Conservation (phyloP, 2,113 vertebrate species). For the Tretioscincus oriximinensis region DNA sequence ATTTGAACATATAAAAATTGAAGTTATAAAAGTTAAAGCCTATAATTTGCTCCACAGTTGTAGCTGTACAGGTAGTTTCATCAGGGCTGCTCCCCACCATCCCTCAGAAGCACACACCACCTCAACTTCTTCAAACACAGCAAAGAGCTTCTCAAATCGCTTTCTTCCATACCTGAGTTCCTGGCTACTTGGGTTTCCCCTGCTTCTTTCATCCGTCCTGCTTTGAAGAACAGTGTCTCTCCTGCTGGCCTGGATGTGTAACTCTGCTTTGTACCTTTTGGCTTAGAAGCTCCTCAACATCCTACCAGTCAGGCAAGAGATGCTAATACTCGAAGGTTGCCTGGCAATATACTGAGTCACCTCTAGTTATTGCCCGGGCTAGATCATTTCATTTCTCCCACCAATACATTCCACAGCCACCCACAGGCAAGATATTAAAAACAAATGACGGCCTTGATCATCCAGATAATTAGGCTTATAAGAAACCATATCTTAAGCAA, state of each 20-base stretch:
- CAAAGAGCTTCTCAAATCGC: background rate
- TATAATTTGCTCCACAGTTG: no score
- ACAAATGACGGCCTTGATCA: background rate
- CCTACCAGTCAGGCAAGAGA: background rate
- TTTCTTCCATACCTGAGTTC: slow-evolving; percentile 17
- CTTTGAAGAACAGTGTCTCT: background rate
- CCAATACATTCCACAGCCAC: slow-evolving; percentile 23
- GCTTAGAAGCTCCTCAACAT: background rate
- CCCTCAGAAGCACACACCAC: background rate
- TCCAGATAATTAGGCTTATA: background rate
- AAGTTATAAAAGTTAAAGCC: no score
- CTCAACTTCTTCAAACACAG: background rate
- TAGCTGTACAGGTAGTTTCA: background rate
- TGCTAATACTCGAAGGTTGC: background rate
- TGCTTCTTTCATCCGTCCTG: slow-evolving; percentile 21
- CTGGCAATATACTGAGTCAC: background rate
- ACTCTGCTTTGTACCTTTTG: background rate
- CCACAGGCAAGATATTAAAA: background rate
- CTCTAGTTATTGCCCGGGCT: background rate
- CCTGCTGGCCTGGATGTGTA: background rate
- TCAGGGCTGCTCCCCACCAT: background rate
- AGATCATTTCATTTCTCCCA: background rate
- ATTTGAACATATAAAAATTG: no score
- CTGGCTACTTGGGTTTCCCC: slow-evolving; percentile 11
- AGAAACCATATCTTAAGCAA: background rate